Percentiles rank a stretch among this genome's conserved stretches.
Evolutionary conservation across 2,888 invertebrate genomes (phyloP).

Genomic region (Branchellion lobata): DNA sequence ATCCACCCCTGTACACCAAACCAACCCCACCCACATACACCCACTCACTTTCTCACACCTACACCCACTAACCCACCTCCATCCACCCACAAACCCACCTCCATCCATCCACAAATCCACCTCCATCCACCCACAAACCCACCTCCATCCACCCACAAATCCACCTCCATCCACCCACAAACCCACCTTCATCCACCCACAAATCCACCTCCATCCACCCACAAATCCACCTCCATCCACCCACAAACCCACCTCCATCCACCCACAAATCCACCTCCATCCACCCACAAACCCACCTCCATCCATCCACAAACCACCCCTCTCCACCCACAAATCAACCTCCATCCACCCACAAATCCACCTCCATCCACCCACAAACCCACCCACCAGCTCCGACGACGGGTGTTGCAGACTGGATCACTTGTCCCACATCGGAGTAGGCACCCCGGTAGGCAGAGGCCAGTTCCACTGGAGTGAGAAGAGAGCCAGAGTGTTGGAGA

Average conservation of each 20-base stretch:
- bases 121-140: neutral
- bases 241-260: no score
- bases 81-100: no score
- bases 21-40: neutral
- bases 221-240: no score
- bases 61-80: no score
- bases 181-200: no score
- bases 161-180: neutral
- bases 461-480: slow-evolving; percentile 43
- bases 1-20: neutral
- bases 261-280: no score
- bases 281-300: no score
- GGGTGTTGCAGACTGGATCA: slow-evolving; percentile 20
- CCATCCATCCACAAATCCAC: neutral
- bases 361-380: neutral
- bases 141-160: neutral
- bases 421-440: slow-evolving; percentile 3
- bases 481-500: neutral
- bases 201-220: no score
- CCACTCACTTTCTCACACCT: no score
- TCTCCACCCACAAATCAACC: neutral
- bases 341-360: neutral
- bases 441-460: slow-evolving; percentile 31
- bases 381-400: neutral
- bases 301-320: no score